phyloP scores from a whole-genome alignment of 2,113 vertebrate genomes.

The Sebastes fasciatus region DNA sequence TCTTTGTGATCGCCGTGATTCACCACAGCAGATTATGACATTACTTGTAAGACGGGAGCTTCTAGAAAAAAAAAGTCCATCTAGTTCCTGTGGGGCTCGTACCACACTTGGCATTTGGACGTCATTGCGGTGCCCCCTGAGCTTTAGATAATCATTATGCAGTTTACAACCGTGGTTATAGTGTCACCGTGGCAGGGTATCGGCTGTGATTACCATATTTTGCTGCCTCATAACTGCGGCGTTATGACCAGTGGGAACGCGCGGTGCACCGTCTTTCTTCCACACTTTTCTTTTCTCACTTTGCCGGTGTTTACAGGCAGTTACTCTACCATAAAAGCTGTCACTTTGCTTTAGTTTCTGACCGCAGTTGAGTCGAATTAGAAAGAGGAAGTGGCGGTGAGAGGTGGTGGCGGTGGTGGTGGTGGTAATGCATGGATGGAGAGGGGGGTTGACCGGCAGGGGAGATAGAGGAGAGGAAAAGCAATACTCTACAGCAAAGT shows the following conservation, averaged over 20 bases:
- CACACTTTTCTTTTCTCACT: slow-evolving; percentile 13
- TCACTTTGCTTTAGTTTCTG: slow-evolving; percentile 36
- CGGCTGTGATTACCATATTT: slow-evolving; percentile 60
- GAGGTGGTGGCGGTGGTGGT: background rate
- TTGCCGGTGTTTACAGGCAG: slow-evolving; percentile 35
- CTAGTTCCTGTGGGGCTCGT: slow-evolving; percentile 47
- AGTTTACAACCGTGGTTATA: slow-evolving; percentile 52
- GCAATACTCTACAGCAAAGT: slow-evolving; percentile 9
- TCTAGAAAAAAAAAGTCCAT: slow-evolving; percentile 7
- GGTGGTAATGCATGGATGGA: background rate
- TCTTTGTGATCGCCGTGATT: slow-evolving; percentile 40
- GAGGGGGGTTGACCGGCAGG: background rate
- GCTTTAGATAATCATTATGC: slow-evolving; percentile 52
- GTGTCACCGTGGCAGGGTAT: slow-evolving; percentile 30
- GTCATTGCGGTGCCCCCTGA: slow-evolving; percentile 30
- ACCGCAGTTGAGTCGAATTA: slow-evolving; percentile 17
- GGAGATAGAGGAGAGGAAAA: slow-evolving; percentile 1
- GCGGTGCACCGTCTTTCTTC: slow-evolving; percentile 2
- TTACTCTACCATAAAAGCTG: slow-evolving; percentile 23
- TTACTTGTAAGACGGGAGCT: slow-evolving; percentile 15
- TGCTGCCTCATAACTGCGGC: slow-evolving; percentile 46
- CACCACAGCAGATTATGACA: slow-evolving; percentile 12
- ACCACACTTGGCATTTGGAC: slow-evolving; percentile 56
- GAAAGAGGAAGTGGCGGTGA: background rate
- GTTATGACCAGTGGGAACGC: slow-evolving; percentile 49